Percentiles rank a stretch among this genome's conserved stretches.
These are phyloP conservation scores for Dicranocentrus wangi DNA, from an alignment of 2,888 invertebrate genomes.

Conservation along the genomic window DNA sequence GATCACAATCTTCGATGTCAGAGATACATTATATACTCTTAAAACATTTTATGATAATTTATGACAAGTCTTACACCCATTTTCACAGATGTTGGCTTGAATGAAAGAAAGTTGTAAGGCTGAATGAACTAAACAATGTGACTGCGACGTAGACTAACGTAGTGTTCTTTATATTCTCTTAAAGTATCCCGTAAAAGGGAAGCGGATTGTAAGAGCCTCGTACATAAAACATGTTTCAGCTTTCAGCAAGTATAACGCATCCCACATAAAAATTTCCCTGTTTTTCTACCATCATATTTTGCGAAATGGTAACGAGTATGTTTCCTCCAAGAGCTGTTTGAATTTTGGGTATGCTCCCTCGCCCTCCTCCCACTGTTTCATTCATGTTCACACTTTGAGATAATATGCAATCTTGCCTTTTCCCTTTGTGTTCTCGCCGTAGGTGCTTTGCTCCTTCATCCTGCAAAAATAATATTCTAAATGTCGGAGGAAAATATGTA, in stretches of 20 bases:
- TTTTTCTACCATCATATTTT: not conserved
- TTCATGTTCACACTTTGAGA: not conserved
- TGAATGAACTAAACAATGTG: slow-evolving; percentile 11
- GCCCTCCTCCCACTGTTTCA: not conserved
- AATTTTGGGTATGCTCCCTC: not conserved
- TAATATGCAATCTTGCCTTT: too few relatives aligned
- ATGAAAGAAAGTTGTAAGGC: not conserved
- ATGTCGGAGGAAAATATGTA: slow-evolving; percentile 4
- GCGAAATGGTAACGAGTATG: not conserved
- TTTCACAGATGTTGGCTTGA: slow-evolving; percentile 9
- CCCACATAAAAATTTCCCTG: slow-evolving; percentile 7
- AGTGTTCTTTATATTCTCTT: not conserved
- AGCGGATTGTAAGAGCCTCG: not conserved
- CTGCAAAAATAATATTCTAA: not conserved
- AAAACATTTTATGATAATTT: slow-evolving; percentile 45
- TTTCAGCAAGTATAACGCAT: slow-evolving; percentile 13
- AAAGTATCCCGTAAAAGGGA: slow-evolving; percentile 1
- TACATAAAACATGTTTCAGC: slow-evolving; percentile 34
- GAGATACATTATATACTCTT: not conserved
- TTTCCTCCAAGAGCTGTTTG: not conserved
- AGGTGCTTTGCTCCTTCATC: not conserved
- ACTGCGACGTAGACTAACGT: not conserved
- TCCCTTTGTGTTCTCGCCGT: not conserved
- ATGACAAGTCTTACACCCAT: slow-evolving; percentile 46
- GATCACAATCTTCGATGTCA: too few relatives aligned